These are phyloP conservation scores for Ladona fulva DNA, from an alignment of 1,140 invertebrate genomes.

Conservation along the genomic window DNA sequence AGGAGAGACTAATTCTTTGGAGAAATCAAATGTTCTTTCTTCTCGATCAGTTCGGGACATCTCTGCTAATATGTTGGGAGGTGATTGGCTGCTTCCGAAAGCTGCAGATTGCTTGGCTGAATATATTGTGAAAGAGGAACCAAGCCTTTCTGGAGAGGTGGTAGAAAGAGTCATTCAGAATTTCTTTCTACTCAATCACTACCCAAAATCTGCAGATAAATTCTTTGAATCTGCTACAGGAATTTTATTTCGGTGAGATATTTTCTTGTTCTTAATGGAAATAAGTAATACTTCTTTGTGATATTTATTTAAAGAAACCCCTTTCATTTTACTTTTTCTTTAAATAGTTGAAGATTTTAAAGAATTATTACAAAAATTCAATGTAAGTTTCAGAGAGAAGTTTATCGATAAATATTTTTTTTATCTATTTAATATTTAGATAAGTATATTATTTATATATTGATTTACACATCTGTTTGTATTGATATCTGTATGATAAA, in stretches of 20 bases:
- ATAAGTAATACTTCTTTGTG: too few relatives aligned
- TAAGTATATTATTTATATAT: too few relatives aligned
- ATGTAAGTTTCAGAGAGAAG: too few relatives aligned
- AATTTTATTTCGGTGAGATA: constrained; percentile 29
- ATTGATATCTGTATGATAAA: too few relatives aligned
- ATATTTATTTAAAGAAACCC: too few relatives aligned
- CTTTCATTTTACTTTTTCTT: too few relatives aligned
- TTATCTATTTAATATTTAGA: too few relatives aligned
- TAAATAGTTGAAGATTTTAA: too few relatives aligned
- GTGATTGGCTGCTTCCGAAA: constrained; percentile 34
- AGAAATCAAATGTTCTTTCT: constrained; percentile 28
- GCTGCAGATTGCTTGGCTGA: constrained; percentile 36
- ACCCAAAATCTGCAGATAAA: constrained; percentile 31
- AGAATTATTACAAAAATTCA: too few relatives aligned
- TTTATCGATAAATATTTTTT: too few relatives aligned
- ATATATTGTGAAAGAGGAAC: constrained; percentile 34
- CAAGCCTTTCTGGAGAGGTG: constrained; percentile 37
- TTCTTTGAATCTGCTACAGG: constrained; percentile 30
- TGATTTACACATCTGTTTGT: too few relatives aligned
- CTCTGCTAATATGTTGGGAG: constrained; percentile 31
- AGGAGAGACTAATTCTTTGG: constrained; percentile 27
- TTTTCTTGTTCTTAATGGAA: too few relatives aligned
- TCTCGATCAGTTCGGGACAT: constrained; percentile 37
- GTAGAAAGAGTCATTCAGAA: constrained; percentile 40
- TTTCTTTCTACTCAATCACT: constrained; percentile 39